Conservation (phyloP, 2,113 vertebrate species). For the Oryzias melastigma region DNA sequence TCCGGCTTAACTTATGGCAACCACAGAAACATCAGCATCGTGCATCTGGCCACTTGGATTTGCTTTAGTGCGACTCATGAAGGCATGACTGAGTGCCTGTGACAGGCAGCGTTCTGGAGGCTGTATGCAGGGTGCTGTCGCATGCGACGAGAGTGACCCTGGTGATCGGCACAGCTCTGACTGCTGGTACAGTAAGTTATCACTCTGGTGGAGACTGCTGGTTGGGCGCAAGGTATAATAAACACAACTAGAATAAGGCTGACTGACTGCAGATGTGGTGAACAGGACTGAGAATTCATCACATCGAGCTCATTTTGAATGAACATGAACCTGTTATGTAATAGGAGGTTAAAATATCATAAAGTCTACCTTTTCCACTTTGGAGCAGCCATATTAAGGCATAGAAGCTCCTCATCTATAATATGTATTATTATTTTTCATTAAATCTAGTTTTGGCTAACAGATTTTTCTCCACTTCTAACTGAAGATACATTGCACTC, state of each 20-base stretch:
- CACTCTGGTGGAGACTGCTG: constrained; percentile 56
- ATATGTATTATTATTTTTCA: too few species aligned
- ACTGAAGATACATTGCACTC: too few species aligned
- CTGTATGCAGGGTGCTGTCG: constrained; percentile 46
- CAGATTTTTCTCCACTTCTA: too few species aligned
- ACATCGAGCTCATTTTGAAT: constrained; percentile 26
- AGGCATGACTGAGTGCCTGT: constrained; percentile 34
- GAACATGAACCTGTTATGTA: background rate
- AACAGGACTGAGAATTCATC: constrained; percentile 29
- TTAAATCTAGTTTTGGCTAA: too few species aligned
- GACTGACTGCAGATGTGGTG: constrained; percentile 35
- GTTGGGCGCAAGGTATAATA: constrained; percentile 42
- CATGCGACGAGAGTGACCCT: constrained; percentile 32
- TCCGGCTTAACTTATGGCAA: constrained; percentile 17
- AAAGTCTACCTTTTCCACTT: too few species aligned
- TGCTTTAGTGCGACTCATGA: constrained; percentile 21
- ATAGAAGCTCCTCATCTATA: too few species aligned
- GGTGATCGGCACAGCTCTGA: constrained; percentile 57
- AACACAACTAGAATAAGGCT: constrained; percentile 40
- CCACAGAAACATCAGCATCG: constrained; percentile 6
- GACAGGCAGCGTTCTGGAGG: constrained; percentile 19
- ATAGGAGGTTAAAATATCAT: too few species aligned
- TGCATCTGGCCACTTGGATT: constrained; percentile 35
- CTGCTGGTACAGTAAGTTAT: constrained; percentile 58
- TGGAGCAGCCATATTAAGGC: too few species aligned